phyloP scores from a whole-genome alignment of 2,113 vertebrate genomes.

The Donacobius atricapilla region DNA sequence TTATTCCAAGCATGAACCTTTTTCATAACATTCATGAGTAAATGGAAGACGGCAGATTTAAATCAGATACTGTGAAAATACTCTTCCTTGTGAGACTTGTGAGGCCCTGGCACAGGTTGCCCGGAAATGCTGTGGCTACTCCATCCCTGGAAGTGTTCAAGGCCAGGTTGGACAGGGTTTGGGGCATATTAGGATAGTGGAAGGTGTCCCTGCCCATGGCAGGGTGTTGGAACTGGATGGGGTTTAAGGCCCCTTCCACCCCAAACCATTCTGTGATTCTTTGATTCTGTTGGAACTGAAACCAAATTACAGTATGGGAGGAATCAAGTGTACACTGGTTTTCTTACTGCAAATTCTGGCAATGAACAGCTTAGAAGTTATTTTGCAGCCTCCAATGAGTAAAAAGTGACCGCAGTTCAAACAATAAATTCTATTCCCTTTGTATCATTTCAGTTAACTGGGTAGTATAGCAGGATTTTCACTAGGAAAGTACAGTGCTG shows the following conservation, averaged over 20 bases:
- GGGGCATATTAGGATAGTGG: neutral
- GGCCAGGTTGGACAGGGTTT: fast-evolving
- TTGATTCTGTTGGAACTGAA: neutral
- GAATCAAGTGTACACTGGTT: neutral
- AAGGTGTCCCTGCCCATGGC: neutral
- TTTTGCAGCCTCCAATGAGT: neutral
- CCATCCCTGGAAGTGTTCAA: neutral
- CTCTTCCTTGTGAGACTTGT: neutral
- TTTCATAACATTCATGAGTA: neutral
- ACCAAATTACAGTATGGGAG: neutral
- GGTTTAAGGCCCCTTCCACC: neutral
- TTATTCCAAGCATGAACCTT: neutral
- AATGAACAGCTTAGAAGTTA: neutral
- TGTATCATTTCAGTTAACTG: neutral
- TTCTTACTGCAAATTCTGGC: neutral
- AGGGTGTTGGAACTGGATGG: neutral
- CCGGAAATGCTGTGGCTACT: neutral
- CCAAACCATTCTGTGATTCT: neutral
- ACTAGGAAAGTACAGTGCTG: neutral
- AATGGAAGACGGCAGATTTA: neutral
- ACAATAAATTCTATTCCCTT: neutral
- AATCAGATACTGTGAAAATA: neutral
- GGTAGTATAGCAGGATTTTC: neutral
- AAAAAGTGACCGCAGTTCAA: neutral
- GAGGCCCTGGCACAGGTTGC: neutral